phyloP scores from a whole-genome alignment of 2,113 vertebrate species.

The Dasyprocta punctata region DNA sequence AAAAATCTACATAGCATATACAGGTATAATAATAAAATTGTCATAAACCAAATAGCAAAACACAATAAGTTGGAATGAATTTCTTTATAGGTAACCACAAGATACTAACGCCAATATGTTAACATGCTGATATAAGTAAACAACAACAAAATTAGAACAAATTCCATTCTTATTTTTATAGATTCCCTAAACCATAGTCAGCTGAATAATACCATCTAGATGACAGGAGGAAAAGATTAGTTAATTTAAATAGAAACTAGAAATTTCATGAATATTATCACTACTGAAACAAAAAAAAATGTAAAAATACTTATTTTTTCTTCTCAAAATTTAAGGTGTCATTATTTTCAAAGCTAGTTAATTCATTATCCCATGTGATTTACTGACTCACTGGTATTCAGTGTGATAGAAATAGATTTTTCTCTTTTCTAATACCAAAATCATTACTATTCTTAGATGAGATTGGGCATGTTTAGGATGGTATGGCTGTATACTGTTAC shows the following conservation, averaged over 20 bases:
- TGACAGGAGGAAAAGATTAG: not conserved
- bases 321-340: constrained; percentile 14
- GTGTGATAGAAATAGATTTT: not conserved
- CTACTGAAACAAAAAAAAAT: not conserved
- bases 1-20: not conserved
- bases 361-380: not conserved
- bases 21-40: not conserved
- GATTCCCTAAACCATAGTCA: not conserved
- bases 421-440: not conserved
- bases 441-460: not conserved
- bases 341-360: constrained; percentile 1
- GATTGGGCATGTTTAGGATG: not conserved
- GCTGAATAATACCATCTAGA: not conserved
- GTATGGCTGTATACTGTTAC: not conserved
- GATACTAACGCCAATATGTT: not conserved
- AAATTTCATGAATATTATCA: not conserved
- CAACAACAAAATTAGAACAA: not conserved
- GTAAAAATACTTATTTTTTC: not conserved
- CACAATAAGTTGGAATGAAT: not conserved
- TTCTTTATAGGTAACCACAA: not conserved
- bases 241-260: constrained; percentile 14
- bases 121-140: not conserved
- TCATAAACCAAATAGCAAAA: not conserved
- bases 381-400: not conserved
- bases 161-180: not conserved